Conservation (phyloP, 2,797 vertebrate genomes). For the Pangasius sanitwongsei region DNA sequence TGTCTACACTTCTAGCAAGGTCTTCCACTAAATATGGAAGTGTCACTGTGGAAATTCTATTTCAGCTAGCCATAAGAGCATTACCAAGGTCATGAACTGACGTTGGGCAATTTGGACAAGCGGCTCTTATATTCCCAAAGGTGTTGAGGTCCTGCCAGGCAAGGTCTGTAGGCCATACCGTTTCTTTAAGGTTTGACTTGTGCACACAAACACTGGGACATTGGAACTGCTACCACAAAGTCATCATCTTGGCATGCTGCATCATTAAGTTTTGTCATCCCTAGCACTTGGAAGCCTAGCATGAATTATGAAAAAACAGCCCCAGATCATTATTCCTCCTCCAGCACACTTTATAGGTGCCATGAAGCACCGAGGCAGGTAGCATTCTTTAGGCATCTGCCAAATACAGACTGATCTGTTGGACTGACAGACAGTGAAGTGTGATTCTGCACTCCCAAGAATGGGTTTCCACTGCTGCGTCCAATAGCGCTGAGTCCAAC, state of each 20-base stretch:
- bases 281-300: not conserved
- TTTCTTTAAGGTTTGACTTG: not conserved
- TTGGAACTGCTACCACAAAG: not conserved
- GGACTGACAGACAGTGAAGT: slow-evolving; percentile 16
- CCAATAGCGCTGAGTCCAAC: not conserved
- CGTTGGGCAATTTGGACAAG: not conserved
- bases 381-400: not conserved
- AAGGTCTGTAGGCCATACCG: not conserved
- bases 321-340: not conserved
- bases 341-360: not conserved
- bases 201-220: not conserved
- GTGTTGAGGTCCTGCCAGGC: not conserved
- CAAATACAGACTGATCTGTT: not conserved
- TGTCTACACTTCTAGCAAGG: not conserved
- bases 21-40: slow-evolving; percentile 1
- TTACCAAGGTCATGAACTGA: slow-evolving; percentile 4
- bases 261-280: not conserved
- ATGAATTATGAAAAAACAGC: not conserved
- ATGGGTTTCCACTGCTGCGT: slow-evolving; percentile 8
- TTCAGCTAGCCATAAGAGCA: not conserved
- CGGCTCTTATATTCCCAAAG: not conserved
- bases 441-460: not conserved
- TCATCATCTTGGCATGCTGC: not conserved
- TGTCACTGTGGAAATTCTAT: not conserved
- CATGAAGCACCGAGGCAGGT: not conserved